phyloP scores from a whole-genome alignment of 1,140 invertebrate genomes.

The Ceratina calcarata region DNA sequence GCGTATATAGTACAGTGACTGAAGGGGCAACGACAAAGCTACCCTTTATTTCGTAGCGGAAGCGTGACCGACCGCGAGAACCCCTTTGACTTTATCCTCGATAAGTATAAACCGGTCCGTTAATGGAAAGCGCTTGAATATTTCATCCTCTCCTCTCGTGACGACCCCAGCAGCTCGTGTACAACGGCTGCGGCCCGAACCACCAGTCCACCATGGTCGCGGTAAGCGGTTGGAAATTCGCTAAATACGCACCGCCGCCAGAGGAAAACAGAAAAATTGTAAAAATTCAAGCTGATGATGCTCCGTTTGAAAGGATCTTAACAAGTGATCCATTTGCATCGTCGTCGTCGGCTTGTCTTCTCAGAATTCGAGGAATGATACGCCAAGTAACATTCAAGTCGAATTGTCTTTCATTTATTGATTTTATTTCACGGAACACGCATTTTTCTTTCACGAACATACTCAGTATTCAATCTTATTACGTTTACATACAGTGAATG shows the following conservation, averaged over 20 bases:
- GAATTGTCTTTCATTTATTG: too few relatives aligned
- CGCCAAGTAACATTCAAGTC: too few relatives aligned
- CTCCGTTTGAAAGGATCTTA: not conserved
- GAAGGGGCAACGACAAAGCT: conserved; percentile 3
- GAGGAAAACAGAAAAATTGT: not conserved
- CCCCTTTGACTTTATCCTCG: conserved; percentile 77
- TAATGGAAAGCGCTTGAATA: conserved; percentile 79
- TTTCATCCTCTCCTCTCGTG: conserved; percentile 71
- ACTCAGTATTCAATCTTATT: too few relatives aligned
- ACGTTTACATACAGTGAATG: too few relatives aligned
- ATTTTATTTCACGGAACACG: too few relatives aligned
- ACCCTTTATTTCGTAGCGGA: conserved; percentile 61
- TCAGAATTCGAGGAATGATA: too few relatives aligned
- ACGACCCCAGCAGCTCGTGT: conserved; percentile 28
- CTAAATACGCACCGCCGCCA: not conserved
- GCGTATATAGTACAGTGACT: not conserved
- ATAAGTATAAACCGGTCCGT: conserved; percentile 77
- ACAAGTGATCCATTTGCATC: too few relatives aligned
- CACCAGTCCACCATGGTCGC: not conserved
- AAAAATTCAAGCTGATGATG: not conserved
- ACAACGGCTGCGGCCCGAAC: not conserved
- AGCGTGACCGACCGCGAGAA: conserved; percentile 69
- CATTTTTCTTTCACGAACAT: too few relatives aligned
- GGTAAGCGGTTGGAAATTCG: conserved; percentile 23
- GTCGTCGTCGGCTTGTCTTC: too few relatives aligned